These are phyloP conservation scores for Halcyon malimbica DNA, from an alignment of 2,113 vertebrate species.

Conservation along the genomic window DNA sequence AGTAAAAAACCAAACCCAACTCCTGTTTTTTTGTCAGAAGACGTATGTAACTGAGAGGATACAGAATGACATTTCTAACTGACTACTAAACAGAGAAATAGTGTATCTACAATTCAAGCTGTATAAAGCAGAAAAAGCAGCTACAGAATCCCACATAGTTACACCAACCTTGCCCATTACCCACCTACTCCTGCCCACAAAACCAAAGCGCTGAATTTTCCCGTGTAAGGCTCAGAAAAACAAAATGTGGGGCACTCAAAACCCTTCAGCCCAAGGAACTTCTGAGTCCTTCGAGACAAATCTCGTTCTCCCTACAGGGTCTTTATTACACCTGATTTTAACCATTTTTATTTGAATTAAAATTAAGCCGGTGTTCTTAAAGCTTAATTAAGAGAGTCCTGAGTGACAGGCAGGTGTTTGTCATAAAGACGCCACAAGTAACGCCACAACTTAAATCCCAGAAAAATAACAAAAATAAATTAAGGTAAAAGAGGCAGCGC, in stretches of 20 bases:
- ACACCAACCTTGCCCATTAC: rapidly evolving
- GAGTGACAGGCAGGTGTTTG: rapidly evolving
- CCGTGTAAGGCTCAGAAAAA: background rate
- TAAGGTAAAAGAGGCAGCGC: background rate
- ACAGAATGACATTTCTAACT: background rate
- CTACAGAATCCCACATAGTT: rapidly evolving
- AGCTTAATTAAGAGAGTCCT: background rate
- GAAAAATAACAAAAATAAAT: no score
- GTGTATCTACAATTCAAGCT: no score
- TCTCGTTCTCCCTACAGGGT: rapidly evolving
- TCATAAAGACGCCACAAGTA: rapidly evolving
- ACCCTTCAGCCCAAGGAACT: background rate
- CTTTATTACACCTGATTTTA: rapidly evolving
- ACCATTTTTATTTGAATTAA: no score
- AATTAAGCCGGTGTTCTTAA: rapidly evolving
- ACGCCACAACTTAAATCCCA: background rate
- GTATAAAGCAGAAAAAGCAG: no score
- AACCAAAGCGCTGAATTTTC: rapidly evolving
- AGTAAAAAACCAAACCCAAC: background rate
- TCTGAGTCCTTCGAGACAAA: background rate
- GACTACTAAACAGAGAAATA: rapidly evolving
- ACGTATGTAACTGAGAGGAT: background rate
- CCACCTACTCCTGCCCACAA: background rate
- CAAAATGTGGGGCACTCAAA: background rate
- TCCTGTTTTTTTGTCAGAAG: background rate